A percentile compares a stretch with the other conserved stretches of the same genome.
These are phyloP conservation scores for Priocnemis perturbator DNA, from an alignment of 2,888 invertebrate genomes.

Conservation along the genomic window DNA sequence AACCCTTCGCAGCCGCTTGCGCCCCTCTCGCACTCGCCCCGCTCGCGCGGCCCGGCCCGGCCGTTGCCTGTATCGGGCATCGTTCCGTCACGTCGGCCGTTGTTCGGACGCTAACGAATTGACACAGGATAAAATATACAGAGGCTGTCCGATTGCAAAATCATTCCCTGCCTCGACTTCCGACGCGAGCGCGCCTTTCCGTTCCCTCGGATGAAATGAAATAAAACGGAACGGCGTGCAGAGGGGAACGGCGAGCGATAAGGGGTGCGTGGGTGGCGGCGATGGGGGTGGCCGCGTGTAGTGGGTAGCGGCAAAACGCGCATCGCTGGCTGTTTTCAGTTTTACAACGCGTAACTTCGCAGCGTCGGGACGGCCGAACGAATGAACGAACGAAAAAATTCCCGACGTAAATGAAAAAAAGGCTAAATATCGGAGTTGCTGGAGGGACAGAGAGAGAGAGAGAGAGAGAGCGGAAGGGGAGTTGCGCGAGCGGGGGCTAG, in stretches of 20 bases:
- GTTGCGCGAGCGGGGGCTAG: slow-evolving; percentile 46
- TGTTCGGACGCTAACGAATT: slow-evolving; percentile 55
- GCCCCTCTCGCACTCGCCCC: too few relatives aligned
- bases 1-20: too few relatives aligned
- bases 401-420: slow-evolving; percentile 52
- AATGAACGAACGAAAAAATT: slow-evolving; percentile 46
- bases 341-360: slow-evolving; percentile 58
- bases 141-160: slow-evolving; percentile 58
- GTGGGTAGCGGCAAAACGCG: slow-evolving; percentile 50
- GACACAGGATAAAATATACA: slow-evolving; percentile 60
- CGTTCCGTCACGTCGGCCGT: slow-evolving; percentile 1
- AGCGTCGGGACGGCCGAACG: slow-evolving; percentile 49
- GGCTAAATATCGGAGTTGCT: slow-evolving; percentile 63
- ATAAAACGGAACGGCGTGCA: slow-evolving; percentile 51
- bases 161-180: slow-evolving; percentile 53
- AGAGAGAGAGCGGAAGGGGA: slow-evolving; percentile 11
- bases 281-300: slow-evolving; percentile 20
- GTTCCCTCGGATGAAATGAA: slow-evolving; percentile 55
- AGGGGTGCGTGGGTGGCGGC: slow-evolving; percentile 28
- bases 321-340: slow-evolving; percentile 60
- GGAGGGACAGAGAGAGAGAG: slow-evolving; percentile 21
- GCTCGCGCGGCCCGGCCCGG: too few relatives aligned
- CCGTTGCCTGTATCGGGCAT: too few relatives aligned
- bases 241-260: slow-evolving; percentile 29
- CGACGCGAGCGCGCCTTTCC: slow-evolving; percentile 46